Base-by-base conservation (phyloP, 1,140 invertebrate genomes). In the Holotrichia oblita region DNA sequence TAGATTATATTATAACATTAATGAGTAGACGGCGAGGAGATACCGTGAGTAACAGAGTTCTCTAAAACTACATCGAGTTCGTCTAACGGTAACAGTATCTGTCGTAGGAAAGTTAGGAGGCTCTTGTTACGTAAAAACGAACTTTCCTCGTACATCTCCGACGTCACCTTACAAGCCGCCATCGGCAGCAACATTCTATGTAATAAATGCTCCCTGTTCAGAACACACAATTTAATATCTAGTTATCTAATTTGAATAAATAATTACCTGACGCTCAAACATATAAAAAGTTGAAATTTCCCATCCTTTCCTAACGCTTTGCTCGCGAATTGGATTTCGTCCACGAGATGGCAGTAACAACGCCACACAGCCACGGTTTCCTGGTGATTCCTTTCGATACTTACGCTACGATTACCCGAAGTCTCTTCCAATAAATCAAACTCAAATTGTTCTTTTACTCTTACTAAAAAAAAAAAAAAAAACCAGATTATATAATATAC, bases 261-360 rank as follows among this genome's bases (percentile, higher is more conserved):
- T 55, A n/a, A 55, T 86, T 87, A 96, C 95, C 95, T 92, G 77
- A 95, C 91, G 84, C 94, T 94, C 8, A 99, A 90, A 86, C 97
- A 98, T 77, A 99, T 93, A 85, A 99, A 98, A 7, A 99, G 90
- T 86, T 99, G 98, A 86, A 99, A 99, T 89, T 98, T 98, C 40
- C 97, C 98, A 90, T 99, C 98, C 87, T 99, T 99, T 64, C 98
- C 98, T 10, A 99, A 89, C 12, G 94, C 92, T 78, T 94, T 93
- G 75, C 94, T 95, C 0, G 93, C 93, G 41, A 91, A 91, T 85
- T 94, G 94, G 69, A 99, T 97, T 88, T 97, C 93, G 85, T 94
- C 92, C 83, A 95, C 91, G 0, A 95, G 89, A 84, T 94, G 93
- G 83, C 93, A 94, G 86, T 94, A 95, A 82, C 93, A 92, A 59